phyloP scores from a whole-genome alignment of 1,140 invertebrate genomes.

The Microplitis demolitor region DNA sequence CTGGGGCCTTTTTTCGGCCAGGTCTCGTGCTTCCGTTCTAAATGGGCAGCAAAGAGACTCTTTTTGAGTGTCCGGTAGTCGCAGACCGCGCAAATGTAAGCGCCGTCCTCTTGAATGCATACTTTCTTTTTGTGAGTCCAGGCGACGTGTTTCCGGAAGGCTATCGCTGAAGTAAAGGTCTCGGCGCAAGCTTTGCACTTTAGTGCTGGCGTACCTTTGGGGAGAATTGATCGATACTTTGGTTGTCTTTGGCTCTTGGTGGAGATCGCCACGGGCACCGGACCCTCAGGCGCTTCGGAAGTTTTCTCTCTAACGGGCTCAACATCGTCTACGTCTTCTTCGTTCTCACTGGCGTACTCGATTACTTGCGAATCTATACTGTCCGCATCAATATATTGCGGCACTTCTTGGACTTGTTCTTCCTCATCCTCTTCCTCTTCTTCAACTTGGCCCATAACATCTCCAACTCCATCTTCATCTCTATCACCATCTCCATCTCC shows the following conservation, averaged over 20 bases:
- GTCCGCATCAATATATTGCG: background rate
- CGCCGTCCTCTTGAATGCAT: conserved; percentile 50
- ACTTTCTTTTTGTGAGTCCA: conserved; percentile 56
- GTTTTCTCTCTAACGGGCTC: background rate
- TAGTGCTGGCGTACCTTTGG: conserved; percentile 27
- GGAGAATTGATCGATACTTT: background rate
- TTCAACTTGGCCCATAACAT: conserved; percentile 13
- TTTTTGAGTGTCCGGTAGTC: conserved; percentile 54
- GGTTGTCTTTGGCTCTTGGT: background rate
- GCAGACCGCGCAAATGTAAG: conserved; percentile 54
- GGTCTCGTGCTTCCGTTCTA: conserved; percentile 54
- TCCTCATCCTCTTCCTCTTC: background rate
- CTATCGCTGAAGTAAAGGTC: conserved; percentile 44
- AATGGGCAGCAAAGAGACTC: conserved; percentile 45
- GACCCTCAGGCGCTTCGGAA: background rate
- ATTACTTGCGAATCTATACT: background rate
- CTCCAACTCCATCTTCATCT: background rate
- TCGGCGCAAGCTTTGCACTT: conserved; percentile 56
- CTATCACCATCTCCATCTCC: background rate
- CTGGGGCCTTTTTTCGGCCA: conserved; percentile 43
- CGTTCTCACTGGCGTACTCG: background rate
- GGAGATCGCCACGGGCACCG: background rate
- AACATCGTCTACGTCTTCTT: conserved; percentile 38
- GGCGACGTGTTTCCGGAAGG: conserved; percentile 54
- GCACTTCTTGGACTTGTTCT: conserved; percentile 6